A percentile compares a stretch with the other conserved stretches of the same genome.
Evolutionary conservation across 2,888 invertebrate species (phyloP).

Genomic region (Cantharis flavilabris): DNA sequence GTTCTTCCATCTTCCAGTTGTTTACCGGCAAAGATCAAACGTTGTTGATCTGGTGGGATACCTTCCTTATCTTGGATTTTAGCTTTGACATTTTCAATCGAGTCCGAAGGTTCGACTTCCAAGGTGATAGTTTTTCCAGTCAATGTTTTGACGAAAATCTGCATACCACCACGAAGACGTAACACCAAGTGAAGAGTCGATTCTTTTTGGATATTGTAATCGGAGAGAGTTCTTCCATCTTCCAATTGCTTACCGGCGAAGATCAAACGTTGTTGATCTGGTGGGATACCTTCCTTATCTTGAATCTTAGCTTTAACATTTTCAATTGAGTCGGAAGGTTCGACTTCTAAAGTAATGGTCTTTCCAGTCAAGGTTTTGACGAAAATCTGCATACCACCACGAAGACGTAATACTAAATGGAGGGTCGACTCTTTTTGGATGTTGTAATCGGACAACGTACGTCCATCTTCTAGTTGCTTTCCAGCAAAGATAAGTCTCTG

Average conservation of each 20-base stretch:
- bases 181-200: background rate
- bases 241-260: background rate
- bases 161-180: background rate
- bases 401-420: slow-evolving; percentile 83
- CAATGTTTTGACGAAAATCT: background rate
- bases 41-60: background rate
- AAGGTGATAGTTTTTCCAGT: background rate
- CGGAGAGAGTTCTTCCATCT: background rate
- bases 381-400: slow-evolving; percentile 69
- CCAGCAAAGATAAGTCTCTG: slow-evolving; percentile 93
- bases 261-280: background rate
- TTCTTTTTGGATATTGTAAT: background rate
- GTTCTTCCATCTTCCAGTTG: background rate
- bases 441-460: slow-evolving; percentile 84
- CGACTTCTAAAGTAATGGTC: background rate
- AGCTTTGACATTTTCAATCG: background rate
- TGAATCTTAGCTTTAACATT: background rate
- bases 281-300: background rate
- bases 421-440: slow-evolving; percentile 94
- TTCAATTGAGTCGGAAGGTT: background rate
- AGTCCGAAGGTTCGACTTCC: background rate
- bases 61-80: background rate
- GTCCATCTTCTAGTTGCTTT: slow-evolving; percentile 94
- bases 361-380: background rate
- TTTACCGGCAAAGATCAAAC: background rate